phyloP scores from a whole-genome alignment of 2,797 vertebrate genomes.

The Gadopsis bispinosus region DNA sequence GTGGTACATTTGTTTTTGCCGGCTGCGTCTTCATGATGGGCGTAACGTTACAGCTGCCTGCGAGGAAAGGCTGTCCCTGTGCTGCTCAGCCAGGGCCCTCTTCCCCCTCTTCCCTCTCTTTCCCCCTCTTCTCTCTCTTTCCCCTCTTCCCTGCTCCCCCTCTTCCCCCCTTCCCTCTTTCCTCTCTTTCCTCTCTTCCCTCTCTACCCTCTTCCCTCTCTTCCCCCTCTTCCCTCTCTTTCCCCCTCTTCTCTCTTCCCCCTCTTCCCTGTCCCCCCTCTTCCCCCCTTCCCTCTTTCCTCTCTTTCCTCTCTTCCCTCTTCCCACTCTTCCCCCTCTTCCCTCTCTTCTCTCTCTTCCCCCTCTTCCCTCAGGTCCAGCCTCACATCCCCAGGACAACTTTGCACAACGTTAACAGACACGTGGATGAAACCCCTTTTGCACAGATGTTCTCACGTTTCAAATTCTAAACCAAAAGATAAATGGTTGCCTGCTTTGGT shows the following conservation, averaged over 20 bases:
- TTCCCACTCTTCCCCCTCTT: no score
- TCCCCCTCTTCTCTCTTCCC: no score
- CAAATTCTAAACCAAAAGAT: background rate
- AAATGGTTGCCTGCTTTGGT: background rate
- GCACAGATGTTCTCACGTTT: slow-evolving; percentile 10
- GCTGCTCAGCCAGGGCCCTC: slow-evolving; percentile 17
- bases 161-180: no score
- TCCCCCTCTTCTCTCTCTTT: no score
- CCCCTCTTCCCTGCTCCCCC: no score
- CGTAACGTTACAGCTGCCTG: slow-evolving; percentile 66
- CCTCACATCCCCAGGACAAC: slow-evolving; percentile 43
- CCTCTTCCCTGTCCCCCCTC: slow-evolving; percentile 38
- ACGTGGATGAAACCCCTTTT: slow-evolving; percentile 22
- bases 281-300: no score
- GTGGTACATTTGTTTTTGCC: slow-evolving; percentile 65
- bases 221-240: no score
- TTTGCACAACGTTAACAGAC: slow-evolving; percentile 36
- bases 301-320: no score
- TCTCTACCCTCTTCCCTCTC: slow-evolving; percentile 35
- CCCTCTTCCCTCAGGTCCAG: slow-evolving; percentile 43
- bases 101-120: no score
- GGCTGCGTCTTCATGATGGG: slow-evolving; percentile 68
- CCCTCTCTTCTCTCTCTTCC: no score
- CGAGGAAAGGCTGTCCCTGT: slow-evolving; percentile 50
- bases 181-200: no score